Evolutionary conservation across 2,888 invertebrate genomes (phyloP).

Genomic region (Meteorus cinctellus): DNA sequence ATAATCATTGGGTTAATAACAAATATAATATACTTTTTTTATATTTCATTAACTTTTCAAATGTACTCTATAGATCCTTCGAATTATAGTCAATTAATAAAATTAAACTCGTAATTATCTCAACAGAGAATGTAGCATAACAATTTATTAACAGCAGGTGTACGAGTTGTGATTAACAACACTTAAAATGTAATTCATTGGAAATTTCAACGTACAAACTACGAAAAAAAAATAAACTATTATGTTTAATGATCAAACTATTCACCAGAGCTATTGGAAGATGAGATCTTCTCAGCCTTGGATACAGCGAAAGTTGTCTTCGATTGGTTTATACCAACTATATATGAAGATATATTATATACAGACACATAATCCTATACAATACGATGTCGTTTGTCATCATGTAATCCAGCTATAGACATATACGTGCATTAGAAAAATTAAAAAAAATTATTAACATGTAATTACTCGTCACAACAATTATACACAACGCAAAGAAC

Average conservation of each 20-base stretch:
- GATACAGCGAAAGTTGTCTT: constrained; percentile 70
- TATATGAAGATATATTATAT: neutral
- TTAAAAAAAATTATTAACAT: neutral
- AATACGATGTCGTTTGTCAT: constrained; percentile 6
- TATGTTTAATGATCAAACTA: constrained; percentile 21
- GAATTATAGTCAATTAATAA: neutral
- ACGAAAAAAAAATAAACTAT: neutral
- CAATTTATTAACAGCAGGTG: constrained; percentile 14
- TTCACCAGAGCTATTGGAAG: constrained; percentile 33
- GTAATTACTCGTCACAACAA: constrained; percentile 10
- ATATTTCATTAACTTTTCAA: neutral
- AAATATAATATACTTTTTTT: neutral
- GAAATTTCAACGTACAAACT: constrained; percentile 16
- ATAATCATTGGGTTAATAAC: neutral
- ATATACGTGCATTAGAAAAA: neutral
- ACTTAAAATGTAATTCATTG: constrained; percentile 14
- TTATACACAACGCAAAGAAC: constrained; percentile 2
- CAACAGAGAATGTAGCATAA: neutral
- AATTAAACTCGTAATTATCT: constrained; percentile 6
- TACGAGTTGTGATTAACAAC: constrained; percentile 21
- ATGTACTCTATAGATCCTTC: neutral
- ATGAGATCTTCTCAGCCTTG: constrained; percentile 70
- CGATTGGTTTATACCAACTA: constrained; percentile 22
- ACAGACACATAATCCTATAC: neutral
- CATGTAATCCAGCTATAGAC: neutral